Percentiles rank a stretch among this genome's conserved stretches.
These are phyloP conservation scores for Pachyramphus minor DNA, from an alignment of 2,113 vertebrate species.

Conservation along the genomic window DNA sequence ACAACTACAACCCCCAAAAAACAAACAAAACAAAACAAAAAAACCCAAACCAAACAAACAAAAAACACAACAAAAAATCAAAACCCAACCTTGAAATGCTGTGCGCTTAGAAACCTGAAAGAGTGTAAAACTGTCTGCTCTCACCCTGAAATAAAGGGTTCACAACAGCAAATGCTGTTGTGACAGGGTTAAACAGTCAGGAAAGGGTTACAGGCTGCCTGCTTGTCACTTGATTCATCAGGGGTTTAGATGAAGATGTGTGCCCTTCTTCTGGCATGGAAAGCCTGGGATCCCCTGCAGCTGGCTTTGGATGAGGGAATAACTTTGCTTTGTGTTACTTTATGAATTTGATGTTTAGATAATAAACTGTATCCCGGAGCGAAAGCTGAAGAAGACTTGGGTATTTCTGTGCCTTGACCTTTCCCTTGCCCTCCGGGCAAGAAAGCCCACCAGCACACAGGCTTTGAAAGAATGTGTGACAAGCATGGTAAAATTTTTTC, in stretches of 20 bases:
- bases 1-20: too few species aligned
- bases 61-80: too few species aligned
- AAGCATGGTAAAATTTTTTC: conserved; percentile 1
- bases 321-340: conserved; percentile 48
- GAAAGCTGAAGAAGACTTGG: conserved; percentile 15
- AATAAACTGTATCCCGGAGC: conserved; percentile 20
- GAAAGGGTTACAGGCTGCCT: conserved; percentile 43
- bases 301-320: conserved; percentile 46
- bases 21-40: neutral
- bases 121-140: neutral
- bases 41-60: too few species aligned
- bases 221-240: conserved; percentile 39
- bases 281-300: conserved; percentile 43
- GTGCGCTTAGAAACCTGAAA: neutral
- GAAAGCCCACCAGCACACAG: conserved; percentile 28
- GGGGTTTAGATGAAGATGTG: conserved; percentile 36
- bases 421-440: conserved; percentile 1
- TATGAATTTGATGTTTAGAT: conserved; percentile 54
- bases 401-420: conserved; percentile 47
- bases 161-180: neutral
- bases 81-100: neutral
- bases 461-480: neutral
- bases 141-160: neutral
- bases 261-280: conserved; percentile 57
- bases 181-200: conserved; percentile 18